Evolutionary conservation across 2,888 invertebrate species (phyloP).

Genomic region (Latrodectus elegans): DNA sequence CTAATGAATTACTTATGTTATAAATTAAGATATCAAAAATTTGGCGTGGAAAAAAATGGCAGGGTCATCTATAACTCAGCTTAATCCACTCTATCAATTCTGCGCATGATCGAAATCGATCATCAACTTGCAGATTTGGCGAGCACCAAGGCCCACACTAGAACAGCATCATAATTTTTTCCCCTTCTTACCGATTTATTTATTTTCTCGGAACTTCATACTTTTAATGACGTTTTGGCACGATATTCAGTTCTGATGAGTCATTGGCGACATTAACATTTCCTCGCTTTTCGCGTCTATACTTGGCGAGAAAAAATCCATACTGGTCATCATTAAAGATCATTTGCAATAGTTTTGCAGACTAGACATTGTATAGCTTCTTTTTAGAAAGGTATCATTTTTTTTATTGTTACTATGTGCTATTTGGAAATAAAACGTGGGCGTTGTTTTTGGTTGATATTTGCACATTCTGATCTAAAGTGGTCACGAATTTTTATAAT

Average conservation of each 20-base stretch:
- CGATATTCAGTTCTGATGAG: slow-evolving; percentile 52
- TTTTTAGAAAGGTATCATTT: not conserved
- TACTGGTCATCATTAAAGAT: slow-evolving; percentile 1
- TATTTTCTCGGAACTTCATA: slow-evolving; percentile 33
- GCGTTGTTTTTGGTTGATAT: too few relatives aligned
- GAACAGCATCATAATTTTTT: slow-evolving; percentile 19
- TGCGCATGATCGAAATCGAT: slow-evolving; percentile 39
- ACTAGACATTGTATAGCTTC: not conserved
- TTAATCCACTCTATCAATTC: not conserved
- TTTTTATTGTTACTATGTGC: not conserved
- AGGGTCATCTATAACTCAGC: not conserved
- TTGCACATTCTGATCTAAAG: not conserved
- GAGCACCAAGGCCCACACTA: slow-evolving; percentile 5
- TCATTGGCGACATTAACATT: slow-evolving; percentile 41
- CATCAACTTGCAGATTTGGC: slow-evolving; percentile 12
- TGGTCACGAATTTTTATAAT: not conserved
- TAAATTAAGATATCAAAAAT: too few relatives aligned
- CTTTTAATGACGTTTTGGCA: slow-evolving; percentile 62
- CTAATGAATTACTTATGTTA: too few relatives aligned
- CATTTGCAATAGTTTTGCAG: not conserved
- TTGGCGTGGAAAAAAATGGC: slow-evolving; percentile 7
- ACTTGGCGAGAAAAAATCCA: not conserved
- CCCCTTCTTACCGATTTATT: slow-evolving; percentile 36
- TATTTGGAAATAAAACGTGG: too few relatives aligned
- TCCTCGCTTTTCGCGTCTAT: not conserved